These are phyloP conservation scores for Pogona vitticeps DNA, from an alignment of 2,113 vertebrate species.

Conservation along the genomic window DNA sequence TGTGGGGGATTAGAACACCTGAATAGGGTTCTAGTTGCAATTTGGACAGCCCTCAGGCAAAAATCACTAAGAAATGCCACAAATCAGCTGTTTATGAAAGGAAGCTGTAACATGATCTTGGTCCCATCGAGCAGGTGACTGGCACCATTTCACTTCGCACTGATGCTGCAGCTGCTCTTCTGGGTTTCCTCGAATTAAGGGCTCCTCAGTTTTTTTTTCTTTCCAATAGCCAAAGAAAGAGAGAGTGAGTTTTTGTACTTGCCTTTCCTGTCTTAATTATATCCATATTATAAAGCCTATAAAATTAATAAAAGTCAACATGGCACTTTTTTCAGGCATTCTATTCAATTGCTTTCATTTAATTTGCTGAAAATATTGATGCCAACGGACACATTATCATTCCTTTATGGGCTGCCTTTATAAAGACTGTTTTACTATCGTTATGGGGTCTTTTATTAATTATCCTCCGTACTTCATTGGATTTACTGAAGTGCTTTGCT, in stretches of 20 bases:
- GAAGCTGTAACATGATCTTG: too few species aligned
- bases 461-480: conserved; percentile 76
- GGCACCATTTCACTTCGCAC: background rate
- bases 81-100: background rate
- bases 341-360: conserved; percentile 36
- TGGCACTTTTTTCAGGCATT: conserved; percentile 5
- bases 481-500: conserved; percentile 85
- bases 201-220: background rate
- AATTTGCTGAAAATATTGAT: conserved; percentile 56
- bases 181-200: background rate
- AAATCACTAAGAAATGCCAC: background rate
- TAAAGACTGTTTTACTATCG: conserved; percentile 58
- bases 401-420: conserved; percentile 54
- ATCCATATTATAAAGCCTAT: background rate
- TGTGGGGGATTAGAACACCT: background rate
- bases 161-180: too few species aligned
- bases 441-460: conserved; percentile 79
- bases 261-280: background rate
- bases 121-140: background rate
- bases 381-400: conserved; percentile 52
- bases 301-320: conserved; percentile 9
- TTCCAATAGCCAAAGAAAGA: background rate
- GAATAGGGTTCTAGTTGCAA: background rate
- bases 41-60: background rate
- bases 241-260: background rate